Evolutionary conservation across 2,888 invertebrate species (phyloP), one percentile per base, ranked within the genome.

Genomic region (Parnassius mnemosyne): DNA sequence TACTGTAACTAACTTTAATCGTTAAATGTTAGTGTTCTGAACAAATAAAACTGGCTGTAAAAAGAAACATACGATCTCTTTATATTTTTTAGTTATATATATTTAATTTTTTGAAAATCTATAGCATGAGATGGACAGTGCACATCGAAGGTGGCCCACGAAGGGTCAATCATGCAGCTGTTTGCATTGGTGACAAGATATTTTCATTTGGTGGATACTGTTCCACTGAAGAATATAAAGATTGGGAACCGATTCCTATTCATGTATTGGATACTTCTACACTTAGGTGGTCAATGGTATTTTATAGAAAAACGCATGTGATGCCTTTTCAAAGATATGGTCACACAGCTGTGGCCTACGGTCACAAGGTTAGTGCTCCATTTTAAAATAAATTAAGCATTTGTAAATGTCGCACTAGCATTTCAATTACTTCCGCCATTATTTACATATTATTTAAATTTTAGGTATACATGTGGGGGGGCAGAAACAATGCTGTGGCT

Each of bases 201-300:
- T 98, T 95, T 84, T 96, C 97, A 0, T 98, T 98, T 82, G 98
- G 98, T 49, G 98, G 98, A 41, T 98, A 97, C 80, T 97, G 96
- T 79, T 96, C 97, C 0, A 95, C 95, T 10, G 96, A 96, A 73
- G 95, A 96, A 76, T 96, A 96, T 75, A 93, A 93, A 63, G 92
- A 94, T 66, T 94, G 94, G 82, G 93, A 94, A 47, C 95, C 96
- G 0, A 97, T 98, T 79, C 97, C 98, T 79, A 95, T 98, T 2
- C 96, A 97, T 84, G 93, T 97, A 12, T 88, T 98, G 25, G 94
- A 98, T 77, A 96, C 96, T 60, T 90, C 94, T 82, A 93, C 93
- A 41, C 87, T 93, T 72, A 89, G 92, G 72, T 94, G 95, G 95
- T 84, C 91, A 0, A 71, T 85, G 13, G 84, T 94, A n/a, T 85